These are phyloP conservation scores for Megaceryle torquata DNA, from an alignment of 2,113 vertebrate genomes.

Conservation along the genomic window DNA sequence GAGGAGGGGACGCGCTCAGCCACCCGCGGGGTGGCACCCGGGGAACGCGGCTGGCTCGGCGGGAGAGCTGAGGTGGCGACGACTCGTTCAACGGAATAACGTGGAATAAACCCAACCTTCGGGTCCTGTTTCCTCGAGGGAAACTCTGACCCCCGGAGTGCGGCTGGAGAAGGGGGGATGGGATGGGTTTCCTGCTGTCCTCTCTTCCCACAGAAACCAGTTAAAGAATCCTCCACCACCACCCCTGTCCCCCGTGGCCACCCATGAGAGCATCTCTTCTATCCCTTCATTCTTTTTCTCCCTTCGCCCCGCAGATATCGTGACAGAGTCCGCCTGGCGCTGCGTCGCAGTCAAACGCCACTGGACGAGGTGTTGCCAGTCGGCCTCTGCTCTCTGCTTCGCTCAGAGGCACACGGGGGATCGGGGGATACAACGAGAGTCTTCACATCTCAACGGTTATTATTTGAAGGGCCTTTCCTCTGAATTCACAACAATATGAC, in stretches of 20 bases:
- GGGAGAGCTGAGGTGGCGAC: background rate
- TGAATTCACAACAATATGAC: background rate
- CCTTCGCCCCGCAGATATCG: background rate
- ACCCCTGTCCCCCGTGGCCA: background rate
- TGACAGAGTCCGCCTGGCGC: background rate
- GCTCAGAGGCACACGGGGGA: background rate
- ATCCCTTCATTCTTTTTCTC: background rate
- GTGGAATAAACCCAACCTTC: background rate
- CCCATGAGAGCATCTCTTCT: background rate
- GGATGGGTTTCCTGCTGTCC: too few relatives aligned
- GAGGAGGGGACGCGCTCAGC: too few relatives aligned
- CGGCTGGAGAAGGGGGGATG: too few relatives aligned
- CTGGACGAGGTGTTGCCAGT: background rate
- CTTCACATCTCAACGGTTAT: background rate
- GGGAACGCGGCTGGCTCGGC: background rate
- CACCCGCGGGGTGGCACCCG: slow-evolving; percentile 51
- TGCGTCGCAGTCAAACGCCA: too few relatives aligned
- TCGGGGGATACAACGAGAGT: accelerated
- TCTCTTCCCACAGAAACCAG: background rate
- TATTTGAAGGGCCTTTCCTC: background rate
- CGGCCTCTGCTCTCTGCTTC: background rate
- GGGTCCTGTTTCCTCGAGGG: background rate
- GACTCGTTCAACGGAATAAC: too few relatives aligned
- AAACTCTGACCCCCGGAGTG: too few relatives aligned
- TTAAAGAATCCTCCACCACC: too few relatives aligned